These are phyloP conservation scores for Alaudala cheleensis DNA, from an alignment of 2,113 vertebrate species.

Conservation along the genomic window DNA sequence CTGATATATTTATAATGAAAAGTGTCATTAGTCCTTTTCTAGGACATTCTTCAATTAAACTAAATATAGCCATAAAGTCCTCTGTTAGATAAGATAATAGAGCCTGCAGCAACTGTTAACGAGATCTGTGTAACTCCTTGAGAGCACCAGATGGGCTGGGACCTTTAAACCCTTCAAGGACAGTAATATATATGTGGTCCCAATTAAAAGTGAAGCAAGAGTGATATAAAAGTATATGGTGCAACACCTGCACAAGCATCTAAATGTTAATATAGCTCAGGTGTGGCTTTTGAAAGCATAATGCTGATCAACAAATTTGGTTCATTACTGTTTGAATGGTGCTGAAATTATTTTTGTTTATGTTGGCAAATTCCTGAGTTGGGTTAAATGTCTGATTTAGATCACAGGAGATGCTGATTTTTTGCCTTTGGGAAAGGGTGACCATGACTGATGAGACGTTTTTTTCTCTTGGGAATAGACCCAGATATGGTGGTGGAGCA, in stretches of 20 bases:
- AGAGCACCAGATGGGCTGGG: background rate
- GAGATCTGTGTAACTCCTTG: background rate
- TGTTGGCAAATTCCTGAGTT: background rate
- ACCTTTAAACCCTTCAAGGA: background rate
- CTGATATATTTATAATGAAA: background rate
- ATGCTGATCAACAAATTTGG: background rate
- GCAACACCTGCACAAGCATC: background rate
- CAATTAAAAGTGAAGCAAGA: background rate
- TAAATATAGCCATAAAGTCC: conserved; percentile 1
- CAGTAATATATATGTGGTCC: background rate
- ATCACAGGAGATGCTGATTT: background rate
- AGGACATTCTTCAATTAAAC: conserved; percentile 29
- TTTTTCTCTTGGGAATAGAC: background rate
- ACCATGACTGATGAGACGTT: background rate
- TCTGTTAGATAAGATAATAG: background rate
- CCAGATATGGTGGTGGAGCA: background rate
- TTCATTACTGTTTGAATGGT: background rate
- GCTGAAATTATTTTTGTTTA: background rate
- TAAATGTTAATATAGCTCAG: background rate
- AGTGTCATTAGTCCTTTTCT: background rate
- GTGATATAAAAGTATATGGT: accelerated
- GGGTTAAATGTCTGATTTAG: background rate
- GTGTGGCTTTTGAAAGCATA: background rate
- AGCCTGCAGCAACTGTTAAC: background rate
- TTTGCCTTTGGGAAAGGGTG: background rate